A percentile compares a stretch with the other conserved stretches of the same genome.
These are phyloP conservation scores for Andrena cerasifolii DNA, from an alignment of 1,140 invertebrate species.

Conservation along the genomic window DNA sequence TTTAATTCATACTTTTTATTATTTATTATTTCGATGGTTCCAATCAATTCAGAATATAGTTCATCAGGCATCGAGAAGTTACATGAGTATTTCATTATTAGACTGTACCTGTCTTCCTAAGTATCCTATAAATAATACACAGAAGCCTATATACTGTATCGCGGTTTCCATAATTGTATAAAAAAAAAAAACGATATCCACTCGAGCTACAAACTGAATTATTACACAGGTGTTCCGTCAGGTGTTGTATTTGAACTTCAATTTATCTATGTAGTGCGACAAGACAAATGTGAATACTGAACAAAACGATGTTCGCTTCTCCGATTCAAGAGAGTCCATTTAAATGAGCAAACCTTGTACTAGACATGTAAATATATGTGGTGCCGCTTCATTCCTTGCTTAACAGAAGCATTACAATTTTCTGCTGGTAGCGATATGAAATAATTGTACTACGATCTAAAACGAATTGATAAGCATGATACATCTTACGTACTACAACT, in stretches of 20 bases:
- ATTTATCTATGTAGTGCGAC: conserved; percentile 1
- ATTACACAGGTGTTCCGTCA: conserved; percentile 50
- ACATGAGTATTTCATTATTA: conserved; percentile 57
- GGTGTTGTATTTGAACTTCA: conserved; percentile 52
- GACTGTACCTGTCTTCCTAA: conserved; percentile 38
- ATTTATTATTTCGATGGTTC: conserved; percentile 64
- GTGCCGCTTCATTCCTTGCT: background rate
- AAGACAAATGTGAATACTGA: conserved; percentile 64
- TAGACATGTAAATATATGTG: conserved; percentile 5
- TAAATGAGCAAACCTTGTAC: conserved; percentile 21
- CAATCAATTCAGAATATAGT: conserved; percentile 53
- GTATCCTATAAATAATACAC: conserved; percentile 40
- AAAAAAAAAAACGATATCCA: conserved; percentile 59
- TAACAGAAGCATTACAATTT: conserved; percentile 8
- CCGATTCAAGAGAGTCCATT: background rate
- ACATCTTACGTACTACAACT: background rate
- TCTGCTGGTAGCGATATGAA: background rate
- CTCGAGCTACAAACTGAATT: conserved; percentile 46
- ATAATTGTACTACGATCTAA: background rate
- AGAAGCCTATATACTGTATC: conserved; percentile 35
- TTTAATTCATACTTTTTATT: conserved; percentile 34
- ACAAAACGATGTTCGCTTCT: conserved; percentile 33
- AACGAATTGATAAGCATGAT: background rate
- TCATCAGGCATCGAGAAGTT: conserved; percentile 42
- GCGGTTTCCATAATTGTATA: conserved; percentile 41